A percentile compares a stretch with the other conserved stretches of the same genome.
Conservation (phyloP, 1,140 invertebrate genomes). For the Trigoniulus corallinus region DNA sequence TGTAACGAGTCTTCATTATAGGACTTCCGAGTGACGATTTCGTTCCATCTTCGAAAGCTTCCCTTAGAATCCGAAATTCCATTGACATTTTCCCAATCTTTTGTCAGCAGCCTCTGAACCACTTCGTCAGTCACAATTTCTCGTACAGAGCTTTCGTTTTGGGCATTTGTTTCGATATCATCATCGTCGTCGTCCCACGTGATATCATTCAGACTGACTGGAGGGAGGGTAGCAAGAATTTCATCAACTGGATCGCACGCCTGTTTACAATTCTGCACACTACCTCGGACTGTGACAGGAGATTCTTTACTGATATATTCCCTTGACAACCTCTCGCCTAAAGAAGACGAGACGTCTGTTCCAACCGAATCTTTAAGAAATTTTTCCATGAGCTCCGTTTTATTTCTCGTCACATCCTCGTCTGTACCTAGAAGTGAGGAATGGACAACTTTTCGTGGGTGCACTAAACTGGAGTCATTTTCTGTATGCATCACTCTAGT, state of each 20-base stretch:
- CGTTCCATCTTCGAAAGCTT: constrained; percentile 64
- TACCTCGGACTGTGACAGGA: constrained; percentile 13
- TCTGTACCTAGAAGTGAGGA: constrained; percentile 10
- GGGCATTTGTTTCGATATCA: constrained; percentile 21
- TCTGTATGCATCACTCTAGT: constrained; percentile 2
- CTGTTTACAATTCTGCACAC: constrained; percentile 17
- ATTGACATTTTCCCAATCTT: constrained; percentile 38
- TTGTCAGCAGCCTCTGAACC: constrained; percentile 27
- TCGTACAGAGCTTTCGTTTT: constrained; percentile 16
- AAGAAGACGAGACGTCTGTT: constrained; percentile 8
- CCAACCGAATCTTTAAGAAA: constrained; percentile 30
- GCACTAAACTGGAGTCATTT: constrained; percentile 7
- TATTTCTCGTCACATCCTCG: constrained; percentile 24
- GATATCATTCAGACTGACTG: constrained; percentile 38
- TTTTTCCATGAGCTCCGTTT: constrained; percentile 38
- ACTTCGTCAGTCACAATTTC: constrained; percentile 22
- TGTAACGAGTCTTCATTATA: constrained; percentile 53
- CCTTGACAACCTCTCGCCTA: background rate
- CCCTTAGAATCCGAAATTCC: constrained; percentile 37
- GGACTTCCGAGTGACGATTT: constrained; percentile 47
- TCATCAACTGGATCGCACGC: constrained; percentile 32
- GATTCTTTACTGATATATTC: background rate
- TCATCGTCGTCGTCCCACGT: constrained; percentile 24
- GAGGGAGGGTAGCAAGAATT: constrained; percentile 41
- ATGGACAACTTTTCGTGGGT: constrained; percentile 1